A percentile compares a stretch with the other conserved stretches of the same genome.
Conservation (phyloP, 1,140 invertebrate genomes). For the Lycorma delicatula region DNA sequence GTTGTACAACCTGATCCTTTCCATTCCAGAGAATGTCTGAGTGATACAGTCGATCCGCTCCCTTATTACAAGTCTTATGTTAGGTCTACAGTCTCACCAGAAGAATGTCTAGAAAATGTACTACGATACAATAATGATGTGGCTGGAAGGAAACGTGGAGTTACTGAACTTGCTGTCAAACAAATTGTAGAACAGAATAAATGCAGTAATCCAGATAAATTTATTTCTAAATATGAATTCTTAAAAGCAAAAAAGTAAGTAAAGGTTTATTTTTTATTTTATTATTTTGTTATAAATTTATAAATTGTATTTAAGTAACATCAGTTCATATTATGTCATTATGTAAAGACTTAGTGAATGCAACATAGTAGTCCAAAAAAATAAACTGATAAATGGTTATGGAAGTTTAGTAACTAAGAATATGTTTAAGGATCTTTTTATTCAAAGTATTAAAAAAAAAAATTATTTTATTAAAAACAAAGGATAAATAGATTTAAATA, state of each 20-base stretch:
- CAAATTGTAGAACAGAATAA: background rate
- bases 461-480: too few species aligned
- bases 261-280: too few species aligned
- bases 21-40: background rate
- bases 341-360: too few species aligned
- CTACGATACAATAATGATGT: background rate
- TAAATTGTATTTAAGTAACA: too few species aligned
- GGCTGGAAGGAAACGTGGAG: background rate
- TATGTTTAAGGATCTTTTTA: too few species aligned
- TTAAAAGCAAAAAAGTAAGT: constrained; percentile 1
- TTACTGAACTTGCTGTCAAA: background rate
- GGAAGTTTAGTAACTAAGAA: too few species aligned
- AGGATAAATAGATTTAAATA: too few species aligned
- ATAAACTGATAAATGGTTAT: too few species aligned
- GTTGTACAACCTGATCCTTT: background rate
- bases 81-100: background rate
- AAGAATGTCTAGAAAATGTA: background rate
- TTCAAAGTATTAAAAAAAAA: too few species aligned
- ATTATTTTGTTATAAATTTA: too few species aligned
- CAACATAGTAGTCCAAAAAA: too few species aligned
- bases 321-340: too few species aligned
- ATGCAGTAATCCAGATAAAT: background rate
- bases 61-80: background rate
- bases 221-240: background rate
- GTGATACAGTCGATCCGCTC: background rate